Conservation (phyloP, 2,113 vertebrate species). For the Cynopterus brachyotis region DNA sequence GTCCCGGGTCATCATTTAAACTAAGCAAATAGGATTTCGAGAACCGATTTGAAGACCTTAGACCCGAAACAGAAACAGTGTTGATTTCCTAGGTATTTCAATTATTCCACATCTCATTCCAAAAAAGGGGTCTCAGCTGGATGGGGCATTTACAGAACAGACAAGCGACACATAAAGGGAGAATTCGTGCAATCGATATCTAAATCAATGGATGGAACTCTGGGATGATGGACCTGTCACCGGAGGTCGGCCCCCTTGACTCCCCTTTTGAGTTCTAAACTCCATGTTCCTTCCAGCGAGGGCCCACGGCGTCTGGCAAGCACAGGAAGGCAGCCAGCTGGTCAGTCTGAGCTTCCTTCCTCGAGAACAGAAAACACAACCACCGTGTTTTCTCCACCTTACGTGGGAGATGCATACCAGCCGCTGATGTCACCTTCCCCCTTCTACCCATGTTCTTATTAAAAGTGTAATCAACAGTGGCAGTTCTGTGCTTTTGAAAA, state of each 20-base stretch:
- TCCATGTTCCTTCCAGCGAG: neutral
- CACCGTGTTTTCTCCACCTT: neutral
- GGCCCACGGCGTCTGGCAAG: neutral
- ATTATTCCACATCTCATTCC: constrained; percentile 51
- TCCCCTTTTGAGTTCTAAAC: neutral
- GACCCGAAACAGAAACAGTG: neutral
- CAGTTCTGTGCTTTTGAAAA: neutral
- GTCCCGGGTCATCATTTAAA: neutral
- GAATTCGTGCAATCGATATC: constrained; percentile 60
- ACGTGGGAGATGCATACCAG: neutral
- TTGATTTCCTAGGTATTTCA: constrained; percentile 55
- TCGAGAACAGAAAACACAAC: neutral
- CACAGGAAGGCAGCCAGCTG: neutral
- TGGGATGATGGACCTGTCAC: neutral
- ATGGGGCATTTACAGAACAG: constrained; percentile 60
- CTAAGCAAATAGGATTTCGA: neutral
- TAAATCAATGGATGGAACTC: constrained; percentile 55
- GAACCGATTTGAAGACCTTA: neutral
- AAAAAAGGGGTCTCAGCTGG: constrained; percentile 52
- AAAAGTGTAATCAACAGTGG: neutral
- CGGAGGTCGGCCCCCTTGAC: neutral
- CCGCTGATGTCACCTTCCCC: neutral
- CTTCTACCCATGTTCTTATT: neutral
- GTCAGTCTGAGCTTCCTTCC: neutral
- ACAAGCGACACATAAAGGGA: constrained; percentile 50